Evolutionary conservation across 2,888 invertebrate genomes (phyloP).

Genomic region (Tachina fera): DNA sequence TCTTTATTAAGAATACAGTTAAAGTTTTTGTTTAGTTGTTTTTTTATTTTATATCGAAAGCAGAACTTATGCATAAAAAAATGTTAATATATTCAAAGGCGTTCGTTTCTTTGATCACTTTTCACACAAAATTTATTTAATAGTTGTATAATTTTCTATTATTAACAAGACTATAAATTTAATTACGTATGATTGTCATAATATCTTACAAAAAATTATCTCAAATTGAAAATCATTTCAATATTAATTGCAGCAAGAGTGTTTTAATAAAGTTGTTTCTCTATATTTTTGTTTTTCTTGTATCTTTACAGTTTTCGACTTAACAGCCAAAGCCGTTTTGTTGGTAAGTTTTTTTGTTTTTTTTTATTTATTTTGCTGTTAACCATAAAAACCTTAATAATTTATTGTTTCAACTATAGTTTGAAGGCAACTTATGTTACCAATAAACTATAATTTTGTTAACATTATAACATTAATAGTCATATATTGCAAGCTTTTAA

Average conservation of each 20-base stretch:
- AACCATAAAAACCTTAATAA: slow-evolving; percentile 37
- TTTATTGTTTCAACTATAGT: slow-evolving; percentile 37
- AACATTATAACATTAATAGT: slow-evolving; percentile 6
- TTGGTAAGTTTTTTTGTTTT: slow-evolving; percentile 52
- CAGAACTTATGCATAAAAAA: neutral
- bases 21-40: no score
- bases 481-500: slow-evolving; percentile 38
- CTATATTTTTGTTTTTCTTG: slow-evolving; percentile 8
- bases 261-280: neutral
- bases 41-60: neutral
- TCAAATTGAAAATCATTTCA: slow-evolving; percentile 1
- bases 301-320: slow-evolving; percentile 55
- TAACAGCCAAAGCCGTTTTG: slow-evolving; percentile 26
- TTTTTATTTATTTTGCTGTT: neutral
- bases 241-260: slow-evolving; percentile 7
- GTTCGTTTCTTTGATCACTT: neutral
- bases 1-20: no score
- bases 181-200: neutral
- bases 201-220: neutral
- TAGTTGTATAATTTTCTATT: neutral
- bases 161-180: slow-evolving; percentile 6
- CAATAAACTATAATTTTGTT: slow-evolving; percentile 53
- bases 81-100: neutral
- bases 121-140: neutral
- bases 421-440: slow-evolving; percentile 20